phyloP scores from a whole-genome alignment of 2,888 invertebrate species.

The Scaptomyza polygonia region DNA sequence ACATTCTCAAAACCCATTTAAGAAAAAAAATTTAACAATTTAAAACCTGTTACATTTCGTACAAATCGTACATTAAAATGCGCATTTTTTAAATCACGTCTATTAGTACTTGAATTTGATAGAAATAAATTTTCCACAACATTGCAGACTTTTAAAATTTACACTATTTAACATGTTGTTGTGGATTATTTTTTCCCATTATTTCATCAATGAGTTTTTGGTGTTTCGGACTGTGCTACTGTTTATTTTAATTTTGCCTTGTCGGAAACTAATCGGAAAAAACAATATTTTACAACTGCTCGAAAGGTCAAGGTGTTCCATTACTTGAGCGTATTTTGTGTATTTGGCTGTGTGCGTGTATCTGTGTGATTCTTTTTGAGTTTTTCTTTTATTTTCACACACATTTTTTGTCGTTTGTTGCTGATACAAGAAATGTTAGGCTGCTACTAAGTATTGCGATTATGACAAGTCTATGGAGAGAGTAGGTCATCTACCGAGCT shows the following conservation, averaged over 20 bases:
- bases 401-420: conserved; percentile 12
- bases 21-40: conserved; percentile 12
- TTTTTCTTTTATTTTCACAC: conserved; percentile 31
- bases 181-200: conserved; percentile 8
- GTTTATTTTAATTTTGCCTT: conserved; percentile 44
- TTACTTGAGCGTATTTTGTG: conserved; percentile 12
- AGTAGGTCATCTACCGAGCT: conserved; percentile 43
- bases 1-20: conserved; percentile 17
- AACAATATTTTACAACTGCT: conserved; percentile 42
- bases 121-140: conserved; percentile 8
- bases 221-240: conserved; percentile 10
- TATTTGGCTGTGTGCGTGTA: too few species aligned
- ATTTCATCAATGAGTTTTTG: conserved; percentile 44
- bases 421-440: conserved; percentile 10
- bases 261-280: conserved; percentile 25
- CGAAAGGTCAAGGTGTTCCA: conserved; percentile 51
- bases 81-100: neutral
- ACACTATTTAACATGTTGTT: neutral
- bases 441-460: conserved; percentile 7
- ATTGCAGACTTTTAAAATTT: neutral
- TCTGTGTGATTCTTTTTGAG: neutral
- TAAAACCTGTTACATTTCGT: conserved; percentile 13
- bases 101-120: neutral
- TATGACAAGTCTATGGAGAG: conserved; percentile 27
- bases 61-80: neutral